phyloP scores from a whole-genome alignment of 1,140 invertebrate species.

The Temnothorax longispinosus region DNA sequence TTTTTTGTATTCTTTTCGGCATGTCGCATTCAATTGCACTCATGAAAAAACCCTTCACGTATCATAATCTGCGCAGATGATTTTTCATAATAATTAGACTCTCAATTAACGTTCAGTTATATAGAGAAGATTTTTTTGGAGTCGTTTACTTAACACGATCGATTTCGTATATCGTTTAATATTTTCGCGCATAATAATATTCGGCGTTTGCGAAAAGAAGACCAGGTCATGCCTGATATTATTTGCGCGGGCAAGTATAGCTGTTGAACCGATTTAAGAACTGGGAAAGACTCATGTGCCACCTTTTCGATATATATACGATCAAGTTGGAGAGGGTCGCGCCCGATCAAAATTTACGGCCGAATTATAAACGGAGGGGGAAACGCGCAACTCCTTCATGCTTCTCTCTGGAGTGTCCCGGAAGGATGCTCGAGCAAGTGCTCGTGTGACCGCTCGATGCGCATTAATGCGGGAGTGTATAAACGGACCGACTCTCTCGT shows the following conservation, averaged over 20 bases:
- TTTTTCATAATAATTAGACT: background rate
- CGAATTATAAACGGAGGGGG: constrained; percentile 57
- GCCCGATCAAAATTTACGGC: constrained; percentile 44
- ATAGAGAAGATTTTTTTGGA: background rate
- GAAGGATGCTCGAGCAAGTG: constrained; percentile 54
- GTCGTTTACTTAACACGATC: background rate
- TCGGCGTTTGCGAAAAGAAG: background rate
- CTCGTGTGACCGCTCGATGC: constrained; percentile 56
- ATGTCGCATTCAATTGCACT: background rate
- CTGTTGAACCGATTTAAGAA: constrained; percentile 15
- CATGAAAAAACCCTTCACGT: background rate
- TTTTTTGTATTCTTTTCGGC: background rate
- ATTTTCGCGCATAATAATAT: background rate
- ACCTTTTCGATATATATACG: background rate
- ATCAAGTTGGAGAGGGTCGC: constrained; percentile 3
- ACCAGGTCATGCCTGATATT: background rate
- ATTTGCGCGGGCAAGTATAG: background rate
- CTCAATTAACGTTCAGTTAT: background rate
- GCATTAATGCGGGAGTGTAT: constrained; percentile 34
- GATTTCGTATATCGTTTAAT: background rate
- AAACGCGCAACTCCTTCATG: constrained; percentile 63
- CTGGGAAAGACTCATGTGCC: background rate
- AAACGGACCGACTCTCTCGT: constrained; percentile 33
- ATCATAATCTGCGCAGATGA: background rate
- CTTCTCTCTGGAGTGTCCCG: constrained; percentile 40